These are phyloP conservation scores for Pongo abelii DNA, from an alignment of 2,113 vertebrate species.

Conservation along the genomic window DNA sequence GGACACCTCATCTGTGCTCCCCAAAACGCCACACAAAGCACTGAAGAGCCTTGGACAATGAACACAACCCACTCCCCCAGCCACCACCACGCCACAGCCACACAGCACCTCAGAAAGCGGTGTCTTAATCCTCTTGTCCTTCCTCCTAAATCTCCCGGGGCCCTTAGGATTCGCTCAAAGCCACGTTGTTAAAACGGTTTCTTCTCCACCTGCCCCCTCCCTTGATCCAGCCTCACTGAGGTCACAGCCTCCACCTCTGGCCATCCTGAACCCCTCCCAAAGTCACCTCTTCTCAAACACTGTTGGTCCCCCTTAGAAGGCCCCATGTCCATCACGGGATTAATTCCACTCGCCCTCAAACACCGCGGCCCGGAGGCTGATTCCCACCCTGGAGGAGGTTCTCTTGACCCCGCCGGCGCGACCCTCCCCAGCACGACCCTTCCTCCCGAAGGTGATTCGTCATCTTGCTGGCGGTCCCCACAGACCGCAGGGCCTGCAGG, in stretches of 20 bases:
- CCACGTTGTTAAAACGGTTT: not conserved
- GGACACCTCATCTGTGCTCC: too few species aligned
- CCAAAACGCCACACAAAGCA: not conserved
- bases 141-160: fast-evolving
- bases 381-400: not conserved
- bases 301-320: not conserved
- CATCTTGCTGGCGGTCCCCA: not conserved
- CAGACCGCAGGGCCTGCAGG: not conserved
- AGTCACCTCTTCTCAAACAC: not conserved
- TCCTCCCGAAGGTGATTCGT: not conserved
- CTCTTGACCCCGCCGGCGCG: not conserved
- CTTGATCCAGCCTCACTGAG: not conserved
- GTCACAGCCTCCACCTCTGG: not conserved
- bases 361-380: too few species aligned
- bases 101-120: not conserved
- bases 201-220: not conserved
- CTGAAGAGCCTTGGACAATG: not conserved
- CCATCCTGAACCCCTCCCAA: not conserved
- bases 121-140: not conserved
- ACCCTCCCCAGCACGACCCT: not conserved
- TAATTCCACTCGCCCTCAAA: not conserved
- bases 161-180: not conserved
- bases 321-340: fast-evolving
- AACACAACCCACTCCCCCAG: not conserved
- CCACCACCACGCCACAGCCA: fast-evolving